Percentiles rank a stretch among this genome's conserved stretches.
Evolutionary conservation across 2,888 invertebrate genomes (phyloP).

Genomic region (Folsomia manolachei): DNA sequence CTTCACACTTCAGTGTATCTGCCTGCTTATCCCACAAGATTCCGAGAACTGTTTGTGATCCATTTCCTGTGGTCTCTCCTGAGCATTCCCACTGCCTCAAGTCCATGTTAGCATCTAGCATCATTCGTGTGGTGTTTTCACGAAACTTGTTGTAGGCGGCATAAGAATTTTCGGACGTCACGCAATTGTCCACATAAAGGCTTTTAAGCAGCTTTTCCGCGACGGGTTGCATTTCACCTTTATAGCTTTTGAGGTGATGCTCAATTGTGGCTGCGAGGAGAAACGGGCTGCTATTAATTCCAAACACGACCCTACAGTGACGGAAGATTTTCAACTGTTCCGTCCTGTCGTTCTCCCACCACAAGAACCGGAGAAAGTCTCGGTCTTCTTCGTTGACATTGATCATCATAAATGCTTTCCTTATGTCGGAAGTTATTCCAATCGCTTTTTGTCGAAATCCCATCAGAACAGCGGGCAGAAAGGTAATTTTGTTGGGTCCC

Average conservation of each 20-base stretch:
- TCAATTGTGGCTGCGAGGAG: constrained; percentile 23
- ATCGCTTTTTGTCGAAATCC: constrained; percentile 29
- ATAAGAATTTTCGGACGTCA: not conserved
- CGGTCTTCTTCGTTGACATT: constrained; percentile 46
- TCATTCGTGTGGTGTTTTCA: not conserved
- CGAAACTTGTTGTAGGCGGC: not conserved
- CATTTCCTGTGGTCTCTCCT: not conserved
- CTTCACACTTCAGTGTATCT: not conserved
- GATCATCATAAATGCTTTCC: constrained; percentile 52
- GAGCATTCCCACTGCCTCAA: not conserved
- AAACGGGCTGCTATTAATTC: constrained; percentile 26
- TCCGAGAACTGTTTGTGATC: not conserved
- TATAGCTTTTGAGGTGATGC: not conserved
- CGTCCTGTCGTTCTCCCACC: constrained; percentile 28
- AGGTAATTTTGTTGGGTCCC: constrained; percentile 38
- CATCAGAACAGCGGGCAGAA: constrained; percentile 27
- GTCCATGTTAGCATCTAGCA: not conserved
- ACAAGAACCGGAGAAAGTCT: constrained; percentile 51
- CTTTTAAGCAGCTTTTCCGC: not conserved
- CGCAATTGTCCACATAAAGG: not conserved
- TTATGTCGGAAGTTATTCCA: constrained; percentile 47
- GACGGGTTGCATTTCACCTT: not conserved
- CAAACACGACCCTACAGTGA: constrained; percentile 28
- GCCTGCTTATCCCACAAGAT: not conserved
- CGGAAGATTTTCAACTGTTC: constrained; percentile 1